Percentiles rank a stretch among this genome's conserved stretches.
These are phyloP conservation scores for Strigamia crassipes DNA, from an alignment of 2,888 invertebrate species.

Conservation along the genomic window DNA sequence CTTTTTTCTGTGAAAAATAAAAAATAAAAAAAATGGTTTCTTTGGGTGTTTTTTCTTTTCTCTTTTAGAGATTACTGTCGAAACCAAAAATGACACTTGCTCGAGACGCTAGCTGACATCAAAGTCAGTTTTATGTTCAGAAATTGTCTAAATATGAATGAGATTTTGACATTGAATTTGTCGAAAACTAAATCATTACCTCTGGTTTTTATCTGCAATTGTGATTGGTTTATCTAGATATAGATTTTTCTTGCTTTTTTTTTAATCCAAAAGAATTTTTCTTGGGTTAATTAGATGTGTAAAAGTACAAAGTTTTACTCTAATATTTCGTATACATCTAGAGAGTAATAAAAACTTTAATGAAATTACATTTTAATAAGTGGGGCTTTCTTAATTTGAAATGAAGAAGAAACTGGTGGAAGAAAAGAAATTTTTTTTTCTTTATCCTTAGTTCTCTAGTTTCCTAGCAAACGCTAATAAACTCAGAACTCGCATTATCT, in stretches of 20 bases:
- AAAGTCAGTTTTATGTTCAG: too few relatives aligned
- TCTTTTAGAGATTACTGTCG: neutral
- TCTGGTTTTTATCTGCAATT: too few relatives aligned
- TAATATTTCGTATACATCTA: neutral
- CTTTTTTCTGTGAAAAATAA: too few relatives aligned
- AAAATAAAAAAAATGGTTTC: neutral
- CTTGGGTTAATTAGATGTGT: too few relatives aligned
- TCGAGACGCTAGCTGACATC: neutral
- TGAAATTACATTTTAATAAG: slow-evolving; percentile 21
- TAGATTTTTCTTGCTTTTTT: too few relatives aligned
- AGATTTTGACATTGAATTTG: too few relatives aligned
- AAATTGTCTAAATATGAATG: too few relatives aligned
- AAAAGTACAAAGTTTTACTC: neutral
- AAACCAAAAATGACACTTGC: neutral
- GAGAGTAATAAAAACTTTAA: slow-evolving; percentile 6
- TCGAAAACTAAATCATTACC: too few relatives aligned
- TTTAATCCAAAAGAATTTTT: too few relatives aligned
- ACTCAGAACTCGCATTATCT: neutral
- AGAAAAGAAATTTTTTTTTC: neutral
- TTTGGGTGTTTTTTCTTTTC: neutral
- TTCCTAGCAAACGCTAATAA: neutral
- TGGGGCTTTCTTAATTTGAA: slow-evolving; percentile 16
- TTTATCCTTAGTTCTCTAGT: neutral
- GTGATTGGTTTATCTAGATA: too few relatives aligned
- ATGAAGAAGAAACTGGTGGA: neutral